Evolutionary conservation across 2,113 vertebrate species (phyloP), one percentile per base, ranked within the genome.

Genomic region (rabbit (Oryctolagus cuniculus)): DNA sequence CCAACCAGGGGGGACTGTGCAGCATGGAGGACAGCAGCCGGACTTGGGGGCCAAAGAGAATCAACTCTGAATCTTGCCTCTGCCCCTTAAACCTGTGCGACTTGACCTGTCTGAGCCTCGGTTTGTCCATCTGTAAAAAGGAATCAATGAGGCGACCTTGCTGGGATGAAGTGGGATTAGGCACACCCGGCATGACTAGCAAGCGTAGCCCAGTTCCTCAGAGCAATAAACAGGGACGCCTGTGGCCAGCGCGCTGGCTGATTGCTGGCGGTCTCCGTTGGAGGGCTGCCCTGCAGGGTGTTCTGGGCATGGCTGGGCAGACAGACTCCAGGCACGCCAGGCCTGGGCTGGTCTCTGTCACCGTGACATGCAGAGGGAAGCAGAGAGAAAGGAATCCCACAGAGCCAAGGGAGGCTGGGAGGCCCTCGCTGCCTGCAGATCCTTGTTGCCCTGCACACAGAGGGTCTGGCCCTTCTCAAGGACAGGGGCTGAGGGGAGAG

Each of bases 281-380:
- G 44, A 89, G 70, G 21, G 6, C 92, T 69, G 87, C 58, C 63
- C 77, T 9, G 83, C 34, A 53, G 58, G 75, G 29, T 29, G 44
- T 58, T 63, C 91, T 75, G 87, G 87, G 88, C 51, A 31, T 31
- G 58, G 69, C 89, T 67, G 49, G 44, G 16, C 66, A 91, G 96
- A 96, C 85, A 93, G 64, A 74, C 8, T 93, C 95, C 97, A 97
- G 96, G 69, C 90, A 11, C 12, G 3, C 87, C 92, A 94, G 88
- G 74, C 91, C 64, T n/a, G 70, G 25, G 78, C 96, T 97, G 97
- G 36, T 94, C 82, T 96, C 92, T 89, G 82, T 96, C 94, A 92
- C 82, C n/a, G 49, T 96, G 96, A 92, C 91, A 27, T 11, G 29
- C 90, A 22, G 63, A 55, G 64, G 29, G 77, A 72, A 74, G 89